phyloP scores from a whole-genome alignment of 2,888 invertebrate species.

The Sesia bembeciformis region DNA sequence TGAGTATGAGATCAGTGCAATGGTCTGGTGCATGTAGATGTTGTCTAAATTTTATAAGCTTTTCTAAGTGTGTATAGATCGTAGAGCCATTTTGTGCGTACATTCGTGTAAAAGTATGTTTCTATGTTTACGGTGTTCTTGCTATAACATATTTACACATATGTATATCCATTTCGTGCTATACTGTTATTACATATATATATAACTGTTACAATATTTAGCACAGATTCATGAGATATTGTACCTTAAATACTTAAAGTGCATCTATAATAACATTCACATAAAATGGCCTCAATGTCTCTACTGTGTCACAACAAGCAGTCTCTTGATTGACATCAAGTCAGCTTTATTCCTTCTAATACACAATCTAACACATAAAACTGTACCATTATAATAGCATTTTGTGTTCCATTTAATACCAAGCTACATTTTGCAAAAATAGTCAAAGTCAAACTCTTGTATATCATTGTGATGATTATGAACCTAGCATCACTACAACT shows the following conservation, averaged over 20 bases:
- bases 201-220: not conserved
- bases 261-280: not conserved
- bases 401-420: slow-evolving; percentile 27
- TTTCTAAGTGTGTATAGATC: slow-evolving; percentile 33
- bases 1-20: slow-evolving; percentile 50
- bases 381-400: slow-evolving; percentile 26
- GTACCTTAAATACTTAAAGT: not conserved
- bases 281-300: slow-evolving; percentile 4
- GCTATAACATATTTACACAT: not conserved
- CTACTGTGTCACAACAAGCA: slow-evolving; percentile 32
- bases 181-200: not conserved
- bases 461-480: slow-evolving; percentile 56
- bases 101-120: slow-evolving; percentile 1
- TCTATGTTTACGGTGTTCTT: not conserved
- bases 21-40: slow-evolving; percentile 42
- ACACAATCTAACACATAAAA: slow-evolving; percentile 35
- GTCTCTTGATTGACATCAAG: slow-evolving; percentile 23
- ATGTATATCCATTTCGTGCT: not conserved
- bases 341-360: slow-evolving; percentile 8
- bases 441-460: slow-evolving; percentile 74
- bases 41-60: slow-evolving; percentile 34
- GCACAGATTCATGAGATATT: not conserved
- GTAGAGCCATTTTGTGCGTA: slow-evolving; percentile 65
- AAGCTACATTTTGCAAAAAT: slow-evolving; percentile 48
- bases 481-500: slow-evolving; percentile 53